A percentile compares a stretch with the other conserved stretches of the same genome.
Evolutionary conservation across 2,113 vertebrate species (phyloP).

Genomic region (Montifringilla adamsi): DNA sequence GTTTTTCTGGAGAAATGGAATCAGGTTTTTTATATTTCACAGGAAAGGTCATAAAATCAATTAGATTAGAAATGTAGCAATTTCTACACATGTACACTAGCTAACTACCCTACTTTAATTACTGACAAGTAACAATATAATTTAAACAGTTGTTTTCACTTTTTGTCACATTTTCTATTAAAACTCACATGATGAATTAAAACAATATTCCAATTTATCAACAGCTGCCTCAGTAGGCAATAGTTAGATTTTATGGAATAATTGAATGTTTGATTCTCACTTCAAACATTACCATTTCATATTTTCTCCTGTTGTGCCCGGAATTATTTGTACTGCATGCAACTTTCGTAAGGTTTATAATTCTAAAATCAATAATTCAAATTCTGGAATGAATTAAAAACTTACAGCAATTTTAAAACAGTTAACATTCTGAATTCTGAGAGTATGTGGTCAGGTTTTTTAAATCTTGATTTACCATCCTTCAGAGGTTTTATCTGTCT

Average conservation of each 20-base stretch:
- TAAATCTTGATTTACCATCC: neutral
- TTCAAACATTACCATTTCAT: neutral
- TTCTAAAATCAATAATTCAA: neutral
- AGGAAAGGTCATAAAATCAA: neutral
- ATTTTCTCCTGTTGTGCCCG: neutral
- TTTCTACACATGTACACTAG: neutral
- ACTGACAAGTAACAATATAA: neutral
- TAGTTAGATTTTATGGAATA: neutral
- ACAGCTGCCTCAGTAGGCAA: neutral
- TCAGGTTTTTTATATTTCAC: neutral
- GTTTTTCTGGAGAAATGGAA: neutral
- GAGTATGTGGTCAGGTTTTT: accelerated
- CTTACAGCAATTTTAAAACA: neutral
- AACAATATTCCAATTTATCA: neutral
- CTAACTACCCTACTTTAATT: neutral
- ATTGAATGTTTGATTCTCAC: neutral
- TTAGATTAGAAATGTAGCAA: neutral
- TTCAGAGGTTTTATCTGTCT: neutral
- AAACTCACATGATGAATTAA: neutral
- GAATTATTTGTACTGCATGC: neutral
- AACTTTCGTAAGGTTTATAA: neutral
- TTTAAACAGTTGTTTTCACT: neutral
- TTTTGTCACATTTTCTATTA: neutral
- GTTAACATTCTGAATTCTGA: neutral
- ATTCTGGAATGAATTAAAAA: neutral